Evolutionary conservation across 1,140 invertebrate genomes (phyloP).

Genomic region (Drosophila punjabiensis): DNA sequence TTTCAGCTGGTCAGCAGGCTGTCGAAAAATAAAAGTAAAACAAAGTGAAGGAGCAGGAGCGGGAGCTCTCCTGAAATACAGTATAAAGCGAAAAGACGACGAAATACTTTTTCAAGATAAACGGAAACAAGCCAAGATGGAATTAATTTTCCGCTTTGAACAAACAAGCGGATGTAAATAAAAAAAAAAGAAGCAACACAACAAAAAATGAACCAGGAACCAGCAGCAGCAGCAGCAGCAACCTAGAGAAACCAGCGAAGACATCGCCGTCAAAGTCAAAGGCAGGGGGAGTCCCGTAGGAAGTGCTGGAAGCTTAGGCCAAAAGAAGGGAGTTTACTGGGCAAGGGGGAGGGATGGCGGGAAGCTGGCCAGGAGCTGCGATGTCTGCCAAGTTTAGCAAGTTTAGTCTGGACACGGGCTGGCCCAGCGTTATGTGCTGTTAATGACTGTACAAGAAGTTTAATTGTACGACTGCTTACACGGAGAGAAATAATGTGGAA

Average conservation of each 20-base stretch:
- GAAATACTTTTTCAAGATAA: slow-evolving; percentile 85
- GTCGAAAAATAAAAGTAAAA: slow-evolving; percentile 71
- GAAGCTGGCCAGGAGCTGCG: slow-evolving; percentile 17
- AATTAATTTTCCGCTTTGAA: slow-evolving; percentile 85
- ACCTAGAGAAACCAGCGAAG: slow-evolving; percentile 49
- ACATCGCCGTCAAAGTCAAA: slow-evolving; percentile 43
- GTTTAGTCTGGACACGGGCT: slow-evolving; percentile 58
- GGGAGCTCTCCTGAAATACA: slow-evolving; percentile 13
- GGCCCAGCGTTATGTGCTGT: slow-evolving; percentile 75
- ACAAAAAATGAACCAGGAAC: slow-evolving; percentile 31
- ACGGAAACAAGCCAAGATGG: slow-evolving; percentile 85
- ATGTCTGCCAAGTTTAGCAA: slow-evolving; percentile 72
- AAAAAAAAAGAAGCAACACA: slow-evolving; percentile 58
- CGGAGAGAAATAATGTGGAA: slow-evolving; percentile 8
- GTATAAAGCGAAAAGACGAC: slow-evolving; percentile 73
- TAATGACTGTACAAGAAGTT: slow-evolving; percentile 82
- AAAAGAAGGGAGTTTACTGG: slow-evolving; percentile 2
- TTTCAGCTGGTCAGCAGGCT: slow-evolving; percentile 76
- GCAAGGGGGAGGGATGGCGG: background rate
- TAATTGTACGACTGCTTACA: slow-evolving; percentile 66
- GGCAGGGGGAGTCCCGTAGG: slow-evolving; percentile 10
- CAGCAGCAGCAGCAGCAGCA: slow-evolving; percentile 17
- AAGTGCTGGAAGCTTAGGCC: slow-evolving; percentile 25
- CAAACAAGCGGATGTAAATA: slow-evolving; percentile 85
- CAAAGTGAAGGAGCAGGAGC: slow-evolving; percentile 26